A percentile compares a stretch with the other conserved stretches of the same genome.
Evolutionary conservation across 2,888 invertebrate species (phyloP).

Genomic region (Cantharis nigra): DNA sequence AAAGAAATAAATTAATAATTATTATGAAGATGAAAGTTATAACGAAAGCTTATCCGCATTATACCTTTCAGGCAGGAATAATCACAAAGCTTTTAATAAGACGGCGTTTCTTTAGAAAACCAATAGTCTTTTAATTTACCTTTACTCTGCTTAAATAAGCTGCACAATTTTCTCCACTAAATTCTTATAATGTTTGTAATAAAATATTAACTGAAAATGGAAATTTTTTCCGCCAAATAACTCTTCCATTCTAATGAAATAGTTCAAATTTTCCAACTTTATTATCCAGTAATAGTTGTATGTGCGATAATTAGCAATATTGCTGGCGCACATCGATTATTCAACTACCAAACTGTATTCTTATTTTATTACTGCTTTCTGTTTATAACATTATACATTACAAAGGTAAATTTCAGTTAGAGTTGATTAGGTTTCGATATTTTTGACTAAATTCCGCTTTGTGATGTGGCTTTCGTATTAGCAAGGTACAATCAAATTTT

Average conservation of each 20-base stretch:
- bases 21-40: neutral
- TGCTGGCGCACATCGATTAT: neutral
- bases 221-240: neutral
- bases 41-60: neutral
- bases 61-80: neutral
- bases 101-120: neutral
- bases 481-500: neutral
- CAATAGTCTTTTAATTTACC: neutral
- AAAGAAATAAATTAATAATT: neutral
- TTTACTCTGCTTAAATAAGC: neutral
- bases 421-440: neutral
- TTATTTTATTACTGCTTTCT: neutral
- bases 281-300: neutral
- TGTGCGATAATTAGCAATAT: neutral
- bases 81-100: neutral
- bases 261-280: neutral
- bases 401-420: neutral
- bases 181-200: neutral
- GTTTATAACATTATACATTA: neutral
- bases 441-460: neutral
- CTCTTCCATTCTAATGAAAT: neutral
- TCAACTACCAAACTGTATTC: neutral
- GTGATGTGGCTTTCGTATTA: neutral
- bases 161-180: neutral
- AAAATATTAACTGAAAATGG: neutral